phyloP scores from a whole-genome alignment of 2,888 invertebrate species.

The Drosophila algonquin region DNA sequence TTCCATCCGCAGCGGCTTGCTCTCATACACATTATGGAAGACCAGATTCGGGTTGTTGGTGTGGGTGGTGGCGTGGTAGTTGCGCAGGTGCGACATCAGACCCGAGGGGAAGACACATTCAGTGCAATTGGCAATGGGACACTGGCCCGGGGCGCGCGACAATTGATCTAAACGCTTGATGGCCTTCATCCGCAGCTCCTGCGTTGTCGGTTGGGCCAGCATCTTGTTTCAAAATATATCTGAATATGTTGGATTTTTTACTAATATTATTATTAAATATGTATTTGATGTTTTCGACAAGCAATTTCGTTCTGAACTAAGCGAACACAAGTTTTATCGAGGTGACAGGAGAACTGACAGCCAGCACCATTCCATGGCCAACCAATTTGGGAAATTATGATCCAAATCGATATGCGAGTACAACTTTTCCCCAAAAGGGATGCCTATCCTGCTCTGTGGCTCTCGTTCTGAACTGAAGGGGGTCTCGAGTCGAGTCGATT shows the following conservation, averaged over 20 bases:
- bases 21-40: slow-evolving; percentile 25
- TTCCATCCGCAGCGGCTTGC: slow-evolving; percentile 18
- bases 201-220: too few relatives aligned
- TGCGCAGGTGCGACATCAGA: slow-evolving; percentile 48
- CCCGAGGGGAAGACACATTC: slow-evolving; percentile 43
- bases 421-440: slow-evolving; percentile 4
- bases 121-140: slow-evolving; percentile 9
- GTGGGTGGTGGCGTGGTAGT: slow-evolving; percentile 37
- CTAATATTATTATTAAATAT: neutral
- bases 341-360: slow-evolving; percentile 14
- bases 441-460: too few relatives aligned
- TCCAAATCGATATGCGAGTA: neutral
- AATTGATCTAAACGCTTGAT: neutral
- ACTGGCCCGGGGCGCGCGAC: slow-evolving; percentile 15
- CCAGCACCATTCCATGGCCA: slow-evolving; percentile 10
- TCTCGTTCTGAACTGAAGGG: too few relatives aligned
- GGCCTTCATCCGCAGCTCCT: too few relatives aligned
- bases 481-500: too few relatives aligned
- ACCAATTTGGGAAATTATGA: slow-evolving; percentile 18
- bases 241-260: too few relatives aligned
- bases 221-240: too few relatives aligned
- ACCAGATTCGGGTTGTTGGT: neutral
- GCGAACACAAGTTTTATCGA: neutral
- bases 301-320: neutral
- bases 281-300: neutral